Evolutionary conservation across 2,797 vertebrate species (phyloP).

Genomic region (Alcedo quadribrachys): DNA sequence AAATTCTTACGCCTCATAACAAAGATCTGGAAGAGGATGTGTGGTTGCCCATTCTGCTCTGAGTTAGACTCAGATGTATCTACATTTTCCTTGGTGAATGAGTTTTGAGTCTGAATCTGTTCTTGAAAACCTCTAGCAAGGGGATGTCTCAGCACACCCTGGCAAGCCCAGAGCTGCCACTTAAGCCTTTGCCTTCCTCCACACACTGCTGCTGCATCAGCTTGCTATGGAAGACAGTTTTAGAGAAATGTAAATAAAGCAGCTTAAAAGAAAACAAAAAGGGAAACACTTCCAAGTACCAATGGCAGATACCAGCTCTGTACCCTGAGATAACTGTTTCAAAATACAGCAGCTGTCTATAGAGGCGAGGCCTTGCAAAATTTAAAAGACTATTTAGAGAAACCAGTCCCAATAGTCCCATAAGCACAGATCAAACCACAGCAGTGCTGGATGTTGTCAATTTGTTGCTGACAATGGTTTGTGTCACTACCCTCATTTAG

Average conservation of each 20-base stretch:
- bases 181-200: background rate
- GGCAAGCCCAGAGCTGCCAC: background rate
- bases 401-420: background rate
- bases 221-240: background rate
- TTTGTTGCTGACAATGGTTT: background rate
- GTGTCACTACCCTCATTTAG: background rate
- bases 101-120: background rate
- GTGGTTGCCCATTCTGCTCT: background rate
- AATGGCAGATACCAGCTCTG: background rate
- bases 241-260: background rate
- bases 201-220: background rate
- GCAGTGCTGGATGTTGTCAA: background rate
- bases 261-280: background rate
- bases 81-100: background rate
- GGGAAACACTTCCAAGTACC: background rate
- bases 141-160: background rate
- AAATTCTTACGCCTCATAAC: background rate
- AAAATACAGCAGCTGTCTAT: background rate
- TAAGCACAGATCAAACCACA: background rate
- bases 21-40: background rate
- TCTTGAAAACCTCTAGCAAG: background rate
- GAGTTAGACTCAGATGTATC: background rate
- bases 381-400: background rate
- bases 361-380: background rate
- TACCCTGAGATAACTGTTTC: background rate